Conservation (phyloP, 2,888 invertebrate genomes). For the Rhyacophila evoluta region DNA sequence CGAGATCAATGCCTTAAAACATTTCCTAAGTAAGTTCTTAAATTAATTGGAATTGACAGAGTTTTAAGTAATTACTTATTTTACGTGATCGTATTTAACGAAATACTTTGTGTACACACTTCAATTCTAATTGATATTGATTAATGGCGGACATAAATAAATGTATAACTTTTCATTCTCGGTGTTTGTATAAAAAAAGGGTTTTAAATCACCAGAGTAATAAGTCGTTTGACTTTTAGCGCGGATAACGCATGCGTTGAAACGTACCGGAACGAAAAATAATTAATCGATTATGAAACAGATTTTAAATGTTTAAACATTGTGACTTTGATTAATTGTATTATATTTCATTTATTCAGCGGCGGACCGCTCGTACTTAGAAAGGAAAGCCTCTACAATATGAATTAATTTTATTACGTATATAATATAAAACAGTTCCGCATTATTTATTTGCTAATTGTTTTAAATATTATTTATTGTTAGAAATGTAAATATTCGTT, state of each 20-base stretch:
- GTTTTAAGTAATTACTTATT: background rate
- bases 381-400: background rate
- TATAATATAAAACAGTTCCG: background rate
- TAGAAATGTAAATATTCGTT: background rate
- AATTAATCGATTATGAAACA: constrained; percentile 15
- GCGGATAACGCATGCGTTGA: background rate
- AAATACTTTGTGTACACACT: background rate
- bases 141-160: background rate
- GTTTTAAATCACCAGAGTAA: background rate
- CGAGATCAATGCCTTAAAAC: too few species aligned
- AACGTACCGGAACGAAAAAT: background rate
- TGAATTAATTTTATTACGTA: background rate
- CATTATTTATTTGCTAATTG: background rate
- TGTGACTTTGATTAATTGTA: constrained; percentile 8
- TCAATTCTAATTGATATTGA: background rate
- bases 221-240: background rate
- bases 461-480: constrained; percentile 4
- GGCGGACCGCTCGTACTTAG: background rate
- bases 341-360: background rate
- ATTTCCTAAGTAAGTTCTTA: too few species aligned
- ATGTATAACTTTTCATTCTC: background rate
- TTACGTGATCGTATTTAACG: background rate
- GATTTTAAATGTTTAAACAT: background rate
- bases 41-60: background rate
- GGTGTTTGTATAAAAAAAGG: background rate